Evolutionary conservation across 2,797 vertebrate genomes (phyloP).

Genomic region (Zalophus californianus): DNA sequence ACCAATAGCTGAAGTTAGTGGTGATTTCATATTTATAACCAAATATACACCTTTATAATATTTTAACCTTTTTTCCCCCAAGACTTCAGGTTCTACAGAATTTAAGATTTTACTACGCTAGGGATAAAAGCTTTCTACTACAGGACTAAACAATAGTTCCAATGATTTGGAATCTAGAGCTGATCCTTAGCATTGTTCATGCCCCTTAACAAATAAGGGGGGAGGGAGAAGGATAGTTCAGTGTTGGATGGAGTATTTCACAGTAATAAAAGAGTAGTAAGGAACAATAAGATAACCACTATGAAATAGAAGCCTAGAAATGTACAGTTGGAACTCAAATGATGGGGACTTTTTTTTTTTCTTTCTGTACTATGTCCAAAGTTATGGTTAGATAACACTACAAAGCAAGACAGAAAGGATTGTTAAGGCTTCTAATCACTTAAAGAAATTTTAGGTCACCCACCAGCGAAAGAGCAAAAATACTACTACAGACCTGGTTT

Average conservation of each 20-base stretch:
- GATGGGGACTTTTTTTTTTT: not conserved
- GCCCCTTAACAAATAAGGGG: not conserved
- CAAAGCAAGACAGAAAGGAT: not conserved
- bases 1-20: not conserved
- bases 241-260: not conserved
- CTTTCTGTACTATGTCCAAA: not conserved
- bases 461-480: not conserved
- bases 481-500: not conserved
- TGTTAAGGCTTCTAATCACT: not conserved
- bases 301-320: not conserved
- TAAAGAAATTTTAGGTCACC: not conserved
- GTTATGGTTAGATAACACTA: not conserved
- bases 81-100: not conserved
- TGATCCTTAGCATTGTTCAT: not conserved
- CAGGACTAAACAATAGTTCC: not conserved
- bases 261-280: not conserved
- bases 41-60: not conserved
- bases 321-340: not conserved
- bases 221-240: not conserved
- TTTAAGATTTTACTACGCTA: not conserved
- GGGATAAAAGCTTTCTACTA: not conserved
- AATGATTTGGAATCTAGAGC: not conserved
- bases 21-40: not conserved
- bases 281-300: not conserved
- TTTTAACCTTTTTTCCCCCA: not conserved